These are phyloP conservation scores for Sphaeramia orbicularis DNA, from an alignment of 2,797 vertebrate species.

Conservation along the genomic window DNA sequence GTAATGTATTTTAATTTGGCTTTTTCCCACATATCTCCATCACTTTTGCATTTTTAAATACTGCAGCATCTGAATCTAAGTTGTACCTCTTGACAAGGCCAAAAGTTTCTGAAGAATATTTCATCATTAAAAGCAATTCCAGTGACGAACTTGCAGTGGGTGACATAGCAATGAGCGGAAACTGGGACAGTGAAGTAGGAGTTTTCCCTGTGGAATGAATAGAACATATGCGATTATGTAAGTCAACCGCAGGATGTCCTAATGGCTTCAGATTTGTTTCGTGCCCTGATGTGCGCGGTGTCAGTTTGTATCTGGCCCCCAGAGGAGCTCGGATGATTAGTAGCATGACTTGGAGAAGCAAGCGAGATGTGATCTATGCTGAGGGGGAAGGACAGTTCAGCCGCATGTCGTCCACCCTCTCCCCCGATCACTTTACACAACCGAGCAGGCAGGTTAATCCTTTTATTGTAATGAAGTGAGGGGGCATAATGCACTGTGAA, in stretches of 20 bases:
- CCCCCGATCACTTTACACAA: slow-evolving; percentile 65
- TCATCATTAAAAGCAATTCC: slow-evolving; percentile 16
- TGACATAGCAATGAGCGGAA: slow-evolving; percentile 26
- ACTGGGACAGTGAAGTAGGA: slow-evolving; percentile 34
- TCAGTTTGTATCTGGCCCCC: slow-evolving; percentile 22
- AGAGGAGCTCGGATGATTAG: slow-evolving; percentile 62
- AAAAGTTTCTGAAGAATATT: slow-evolving; percentile 15
- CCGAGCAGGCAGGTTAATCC: slow-evolving; percentile 79
- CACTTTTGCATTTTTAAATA: slow-evolving; percentile 37
- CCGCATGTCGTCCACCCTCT: slow-evolving; percentile 39
- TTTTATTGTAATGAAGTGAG: slow-evolving; percentile 88
- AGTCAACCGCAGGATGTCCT: slow-evolving; percentile 58
- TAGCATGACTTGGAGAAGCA: slow-evolving; percentile 41
- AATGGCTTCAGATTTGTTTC: slow-evolving; percentile 69
- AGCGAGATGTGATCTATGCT: slow-evolving; percentile 64
- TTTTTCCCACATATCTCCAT: slow-evolving; percentile 45
- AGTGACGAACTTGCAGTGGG: not conserved
- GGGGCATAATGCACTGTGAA: slow-evolving; percentile 77
- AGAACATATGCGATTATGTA: slow-evolving; percentile 62
- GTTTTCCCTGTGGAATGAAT: slow-evolving; percentile 40
- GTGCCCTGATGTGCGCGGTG: slow-evolving; percentile 30
- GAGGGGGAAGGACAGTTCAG: slow-evolving; percentile 73
- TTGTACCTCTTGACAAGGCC: slow-evolving; percentile 1
- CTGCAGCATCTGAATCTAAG: slow-evolving; percentile 10
- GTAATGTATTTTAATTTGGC: slow-evolving; percentile 61